These are phyloP conservation scores for Spilosoma lubricipeda DNA, from an alignment of 2,888 invertebrate species.

Conservation along the genomic window DNA sequence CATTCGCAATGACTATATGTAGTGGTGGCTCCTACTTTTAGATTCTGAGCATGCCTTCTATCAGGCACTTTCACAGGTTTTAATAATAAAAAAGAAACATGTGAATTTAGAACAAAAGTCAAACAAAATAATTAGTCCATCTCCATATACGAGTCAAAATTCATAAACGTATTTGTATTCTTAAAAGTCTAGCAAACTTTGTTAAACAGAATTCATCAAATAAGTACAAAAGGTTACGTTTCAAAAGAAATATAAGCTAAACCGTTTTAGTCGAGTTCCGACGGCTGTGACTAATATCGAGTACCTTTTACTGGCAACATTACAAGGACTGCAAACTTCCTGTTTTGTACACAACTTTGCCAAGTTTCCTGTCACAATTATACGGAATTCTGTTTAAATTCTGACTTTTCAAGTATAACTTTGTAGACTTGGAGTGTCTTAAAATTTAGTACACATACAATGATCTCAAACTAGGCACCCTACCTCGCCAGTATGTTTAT, in stretches of 20 bases:
- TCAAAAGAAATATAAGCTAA: background rate
- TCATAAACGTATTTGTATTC: background rate
- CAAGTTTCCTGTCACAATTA: conserved; percentile 2
- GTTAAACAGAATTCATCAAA: background rate
- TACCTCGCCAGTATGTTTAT: too few species aligned
- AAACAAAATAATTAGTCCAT: background rate
- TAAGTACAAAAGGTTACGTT: background rate
- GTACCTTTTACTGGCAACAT: conserved; percentile 12
- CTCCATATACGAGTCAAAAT: background rate
- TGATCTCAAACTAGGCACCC: too few species aligned
- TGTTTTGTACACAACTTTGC: conserved; percentile 10
- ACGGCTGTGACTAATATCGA: conserved; percentile 7
- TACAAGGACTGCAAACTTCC: conserved; percentile 14
- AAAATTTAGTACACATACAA: too few species aligned
- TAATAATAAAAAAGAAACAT: too few species aligned
- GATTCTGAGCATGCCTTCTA: too few species aligned
- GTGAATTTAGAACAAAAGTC: too few species aligned
- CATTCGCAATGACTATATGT: too few species aligned
- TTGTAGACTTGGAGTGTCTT: background rate
- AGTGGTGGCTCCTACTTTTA: too few species aligned
- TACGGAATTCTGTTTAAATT: background rate
- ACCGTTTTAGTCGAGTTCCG: conserved; percentile 1
- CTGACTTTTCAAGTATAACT: background rate
- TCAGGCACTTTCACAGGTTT: too few species aligned
- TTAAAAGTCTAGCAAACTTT: background rate